Evolutionary conservation across 1,140 invertebrate species (phyloP), one percentile per base, ranked within the genome.

Genomic region (Drosophila nebulosa): DNA sequence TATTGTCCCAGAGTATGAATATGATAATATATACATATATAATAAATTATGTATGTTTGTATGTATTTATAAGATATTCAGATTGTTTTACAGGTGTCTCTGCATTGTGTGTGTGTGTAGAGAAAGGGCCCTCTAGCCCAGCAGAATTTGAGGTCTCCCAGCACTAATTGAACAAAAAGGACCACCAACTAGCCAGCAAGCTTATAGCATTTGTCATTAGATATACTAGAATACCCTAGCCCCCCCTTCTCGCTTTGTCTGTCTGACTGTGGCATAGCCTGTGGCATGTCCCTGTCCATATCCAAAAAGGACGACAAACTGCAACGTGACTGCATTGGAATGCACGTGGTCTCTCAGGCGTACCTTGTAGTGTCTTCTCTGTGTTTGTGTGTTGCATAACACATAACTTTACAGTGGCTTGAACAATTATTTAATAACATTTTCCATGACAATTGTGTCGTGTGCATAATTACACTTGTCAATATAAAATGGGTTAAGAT

Each of bases 401-500:
- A 52, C 36, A 65, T 68, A 77, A 74, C 74, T 71, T 53, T 72
- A 58, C 59, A 64, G 61, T 46, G 70, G 73, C 66, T 76, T 62
- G 57, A 66, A 83, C 83, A 70, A 83, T 88, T 83, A 86, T 79
- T 88, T 83, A 76, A 76, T 78, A 81, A 79, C 88, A 88, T 83
- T 88, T 75, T 71, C 81, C 83, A 88, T 70, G 83, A 71, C 75
- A 86, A 85, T 78, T 85, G 80, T 81, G 81, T 86, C 81, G 83
- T 86, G 78, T 70, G 81, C 81, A 86, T 86, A 86, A 88, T 86
- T 86, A 88, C 81, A 67, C 78, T 76, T 83, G 83, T 88, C 83
- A 88, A 88, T 88, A 88, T 88, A 88, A 88, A 88, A 88, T 88
- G 75, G 83, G 78, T 64, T 88, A 88, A 73, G 78, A 89, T 88